phyloP scores from a whole-genome alignment of 2,888 invertebrate genomes.

The Malthinus flaveolus region DNA sequence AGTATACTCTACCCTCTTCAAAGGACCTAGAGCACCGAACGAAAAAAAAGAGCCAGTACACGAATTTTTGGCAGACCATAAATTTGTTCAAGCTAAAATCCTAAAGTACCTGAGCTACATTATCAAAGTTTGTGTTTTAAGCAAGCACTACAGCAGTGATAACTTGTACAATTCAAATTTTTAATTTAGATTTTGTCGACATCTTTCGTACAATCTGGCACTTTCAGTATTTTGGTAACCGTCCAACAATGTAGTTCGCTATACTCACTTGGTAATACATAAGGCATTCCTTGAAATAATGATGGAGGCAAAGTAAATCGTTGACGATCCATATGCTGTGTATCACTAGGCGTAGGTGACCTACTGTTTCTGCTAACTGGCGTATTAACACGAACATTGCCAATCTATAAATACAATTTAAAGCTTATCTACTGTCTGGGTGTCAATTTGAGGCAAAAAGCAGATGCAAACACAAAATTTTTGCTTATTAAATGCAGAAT shows the following conservation, averaged over 20 bases:
- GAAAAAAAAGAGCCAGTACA: too few species aligned
- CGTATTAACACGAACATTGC: conserved; percentile 36
- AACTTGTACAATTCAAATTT: neutral
- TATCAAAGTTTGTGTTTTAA: neutral
- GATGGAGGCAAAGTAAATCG: conserved; percentile 46
- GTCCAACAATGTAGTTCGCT: conserved; percentile 36
- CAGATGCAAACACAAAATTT: neutral
- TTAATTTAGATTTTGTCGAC: neutral
- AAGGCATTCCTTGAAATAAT: conserved; percentile 51
- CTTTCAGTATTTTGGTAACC: conserved; percentile 39
- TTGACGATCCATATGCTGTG: conserved; percentile 45
- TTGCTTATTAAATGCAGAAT: neutral
- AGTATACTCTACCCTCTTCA: too few species aligned
- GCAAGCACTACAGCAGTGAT: too few species aligned
- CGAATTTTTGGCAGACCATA: too few species aligned
- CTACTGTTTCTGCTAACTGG: conserved; percentile 46
- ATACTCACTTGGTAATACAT: conserved; percentile 32
- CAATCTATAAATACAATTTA: conserved; percentile 32
- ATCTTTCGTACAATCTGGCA: too few species aligned
- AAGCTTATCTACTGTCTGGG: neutral
- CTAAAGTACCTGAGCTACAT: too few species aligned
- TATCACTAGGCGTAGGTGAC: conserved; percentile 53
- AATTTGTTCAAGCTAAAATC: too few species aligned
- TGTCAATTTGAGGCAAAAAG: too few species aligned
- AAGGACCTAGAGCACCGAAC: too few species aligned